A percentile compares a stretch with the other conserved stretches of the same genome.
Conservation (phyloP, 2,888 invertebrate genomes). For the Bimastos eiseni region DNA sequence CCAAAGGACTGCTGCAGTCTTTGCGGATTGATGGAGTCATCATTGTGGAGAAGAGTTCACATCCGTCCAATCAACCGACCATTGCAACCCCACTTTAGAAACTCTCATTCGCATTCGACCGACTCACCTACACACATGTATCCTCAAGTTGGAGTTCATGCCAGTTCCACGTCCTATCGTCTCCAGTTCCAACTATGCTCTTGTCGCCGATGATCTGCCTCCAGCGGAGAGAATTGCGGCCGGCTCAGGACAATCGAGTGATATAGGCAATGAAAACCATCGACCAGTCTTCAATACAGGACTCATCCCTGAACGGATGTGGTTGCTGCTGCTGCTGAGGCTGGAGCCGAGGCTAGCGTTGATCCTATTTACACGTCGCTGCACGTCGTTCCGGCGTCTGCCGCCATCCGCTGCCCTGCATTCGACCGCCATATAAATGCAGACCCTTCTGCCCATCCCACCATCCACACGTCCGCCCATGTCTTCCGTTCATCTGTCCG, state of each 20-base stretch:
- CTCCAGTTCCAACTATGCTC: neutral
- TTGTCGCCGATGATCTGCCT: neutral
- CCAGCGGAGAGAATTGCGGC: neutral
- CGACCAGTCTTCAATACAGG: slow-evolving; percentile 2
- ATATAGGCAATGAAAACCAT: neutral
- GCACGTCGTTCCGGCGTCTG: neutral
- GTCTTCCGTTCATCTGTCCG: neutral
- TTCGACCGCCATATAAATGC: neutral
- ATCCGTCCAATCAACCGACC: neutral
- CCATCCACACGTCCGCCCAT: neutral
- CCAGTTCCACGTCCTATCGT: neutral
- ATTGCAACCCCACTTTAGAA: neutral
- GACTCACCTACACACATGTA: neutral
- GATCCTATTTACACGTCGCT: slow-evolving; percentile 6
- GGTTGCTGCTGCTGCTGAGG: neutral
- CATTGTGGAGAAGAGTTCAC: neutral
- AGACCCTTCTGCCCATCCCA: neutral
- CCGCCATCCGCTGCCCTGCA: neutral
- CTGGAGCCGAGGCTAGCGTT: neutral
- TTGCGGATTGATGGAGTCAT: neutral
- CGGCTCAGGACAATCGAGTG: neutral
- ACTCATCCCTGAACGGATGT: neutral
- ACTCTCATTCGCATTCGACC: neutral
- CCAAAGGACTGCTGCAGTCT: too few relatives aligned
- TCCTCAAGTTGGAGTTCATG: neutral